These are phyloP conservation scores for Embidobia sp. DNA, from an alignment of 2,888 invertebrate species.

Conservation along the genomic window DNA sequence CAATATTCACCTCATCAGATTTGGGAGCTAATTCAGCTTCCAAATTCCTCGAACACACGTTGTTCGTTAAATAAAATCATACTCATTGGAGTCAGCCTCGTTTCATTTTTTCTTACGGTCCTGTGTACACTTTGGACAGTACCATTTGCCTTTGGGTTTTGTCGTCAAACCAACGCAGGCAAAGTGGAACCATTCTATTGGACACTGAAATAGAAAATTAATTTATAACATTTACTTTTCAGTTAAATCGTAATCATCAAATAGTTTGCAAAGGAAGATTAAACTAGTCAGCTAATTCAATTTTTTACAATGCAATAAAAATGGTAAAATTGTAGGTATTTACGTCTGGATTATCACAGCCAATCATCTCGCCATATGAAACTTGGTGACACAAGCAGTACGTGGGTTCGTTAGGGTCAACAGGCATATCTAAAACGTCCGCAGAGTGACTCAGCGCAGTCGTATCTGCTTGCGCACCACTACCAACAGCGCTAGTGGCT, in stretches of 20 bases:
- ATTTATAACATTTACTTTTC: conserved; percentile 2
- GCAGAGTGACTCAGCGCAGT: conserved; percentile 88
- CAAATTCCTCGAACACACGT: too few species aligned
- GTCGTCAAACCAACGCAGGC: conserved; percentile 94
- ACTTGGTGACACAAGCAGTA: conserved; percentile 99
- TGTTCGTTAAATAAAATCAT: too few species aligned
- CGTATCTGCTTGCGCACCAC: conserved; percentile 77
- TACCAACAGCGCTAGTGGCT: conserved; percentile 77
- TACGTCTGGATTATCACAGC: conserved; percentile 95
- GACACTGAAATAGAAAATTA: conserved; percentile 83
- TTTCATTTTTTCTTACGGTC: conserved; percentile 82
- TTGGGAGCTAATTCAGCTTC: too few species aligned
- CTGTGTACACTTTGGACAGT: conserved; percentile 86
- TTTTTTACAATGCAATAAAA: too few species aligned
- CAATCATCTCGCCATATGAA: conserved; percentile 98
- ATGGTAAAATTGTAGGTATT: too few species aligned
- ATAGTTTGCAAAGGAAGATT: not conserved
- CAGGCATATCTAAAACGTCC: conserved; percentile 94
- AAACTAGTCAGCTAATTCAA: too few species aligned
- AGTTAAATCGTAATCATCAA: not conserved
- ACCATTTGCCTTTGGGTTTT: conserved; percentile 97
- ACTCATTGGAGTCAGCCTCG: too few species aligned
- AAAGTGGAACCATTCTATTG: conserved; percentile 98
- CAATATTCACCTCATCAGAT: too few species aligned
- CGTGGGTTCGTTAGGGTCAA: conserved; percentile 98